These are phyloP conservation scores for Chirona hameri DNA, from an alignment of 2,888 invertebrate species.

Conservation along the genomic window DNA sequence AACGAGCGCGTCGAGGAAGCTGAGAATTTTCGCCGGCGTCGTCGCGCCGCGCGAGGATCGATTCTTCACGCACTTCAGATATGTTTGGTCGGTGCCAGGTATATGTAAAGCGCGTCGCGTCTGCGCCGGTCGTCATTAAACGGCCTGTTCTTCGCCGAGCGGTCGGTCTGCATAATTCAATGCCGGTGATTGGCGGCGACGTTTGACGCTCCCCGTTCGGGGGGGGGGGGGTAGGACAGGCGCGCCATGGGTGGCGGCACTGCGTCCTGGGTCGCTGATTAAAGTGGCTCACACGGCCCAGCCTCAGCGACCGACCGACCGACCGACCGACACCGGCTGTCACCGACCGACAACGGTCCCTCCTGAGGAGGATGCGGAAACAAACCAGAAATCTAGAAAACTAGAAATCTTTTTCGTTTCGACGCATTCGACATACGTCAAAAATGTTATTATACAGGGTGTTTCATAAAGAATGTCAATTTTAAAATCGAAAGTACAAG, in stretches of 20 bases:
- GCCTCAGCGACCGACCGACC: too few relatives aligned
- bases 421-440: too few relatives aligned
- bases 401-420: too few relatives aligned
- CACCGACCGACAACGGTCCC: too few relatives aligned
- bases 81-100: constrained; percentile 1
- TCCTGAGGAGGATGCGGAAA: too few relatives aligned
- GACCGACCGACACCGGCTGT: too few relatives aligned
- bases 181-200: not conserved
- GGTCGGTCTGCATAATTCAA: not conserved
- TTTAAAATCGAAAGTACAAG: too few relatives aligned
- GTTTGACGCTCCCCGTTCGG: not conserved
- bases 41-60: not conserved
- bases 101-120: not conserved
- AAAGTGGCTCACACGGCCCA: not conserved
- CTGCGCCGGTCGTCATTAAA: not conserved
- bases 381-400: too few relatives aligned
- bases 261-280: not conserved
- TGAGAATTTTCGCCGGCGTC: not conserved
- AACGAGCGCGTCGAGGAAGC: not conserved
- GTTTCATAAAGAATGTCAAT: too few relatives aligned
- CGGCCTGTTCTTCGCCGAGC: not conserved
- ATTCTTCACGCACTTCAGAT: not conserved
- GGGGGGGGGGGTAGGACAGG: too few relatives aligned
- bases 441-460: too few relatives aligned
- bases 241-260: not conserved